Evolutionary conservation across 53 echinoderm and acorn worm genomes (phyloP).

Genomic region (Mesocentrotus franciscanus): DNA sequence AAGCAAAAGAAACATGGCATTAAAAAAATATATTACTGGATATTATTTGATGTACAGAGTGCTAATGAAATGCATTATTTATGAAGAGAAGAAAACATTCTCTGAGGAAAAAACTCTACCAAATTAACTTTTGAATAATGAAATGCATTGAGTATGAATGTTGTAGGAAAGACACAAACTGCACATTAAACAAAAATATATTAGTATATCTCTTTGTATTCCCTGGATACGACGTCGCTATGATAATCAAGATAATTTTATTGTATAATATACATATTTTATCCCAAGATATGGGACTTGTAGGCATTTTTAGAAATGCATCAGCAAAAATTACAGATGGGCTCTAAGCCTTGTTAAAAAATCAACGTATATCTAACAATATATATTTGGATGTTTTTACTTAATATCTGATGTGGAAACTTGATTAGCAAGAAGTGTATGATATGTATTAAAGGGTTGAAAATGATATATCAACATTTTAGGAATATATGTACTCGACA

Average conservation of each 20-base stretch:
- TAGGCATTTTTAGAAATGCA: slow-evolving; percentile 46
- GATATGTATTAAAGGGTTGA: slow-evolving; percentile 24
- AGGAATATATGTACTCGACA: slow-evolving; percentile 29
- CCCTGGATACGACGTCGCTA: background rate
- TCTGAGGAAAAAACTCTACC: background rate
- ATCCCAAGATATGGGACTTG: slow-evolving; percentile 11
- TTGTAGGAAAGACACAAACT: background rate
- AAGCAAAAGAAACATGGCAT: background rate
- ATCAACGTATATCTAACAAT: slow-evolving; percentile 15
- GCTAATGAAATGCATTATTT: background rate
- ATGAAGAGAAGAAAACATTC: slow-evolving; percentile 22
- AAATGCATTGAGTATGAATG: background rate
- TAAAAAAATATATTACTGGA: background rate
- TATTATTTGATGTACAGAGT: background rate
- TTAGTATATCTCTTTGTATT: slow-evolving; percentile 1
- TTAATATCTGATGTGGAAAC: slow-evolving; percentile 22
- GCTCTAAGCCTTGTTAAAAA: slow-evolving; percentile 31
- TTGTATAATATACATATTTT: slow-evolving; percentile 42
- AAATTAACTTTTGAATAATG: background rate
- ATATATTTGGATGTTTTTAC: slow-evolving; percentile 64
- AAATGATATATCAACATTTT: slow-evolving; percentile 13
- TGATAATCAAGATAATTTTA: slow-evolving; percentile 25
- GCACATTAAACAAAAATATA: background rate
- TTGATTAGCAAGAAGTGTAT: slow-evolving; percentile 33
- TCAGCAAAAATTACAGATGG: slow-evolving; percentile 9